Evolutionary conservation across 1,140 invertebrate genomes (phyloP), one percentile per base, ranked within the genome.

Genomic region (Drosophila subobscura): DNA sequence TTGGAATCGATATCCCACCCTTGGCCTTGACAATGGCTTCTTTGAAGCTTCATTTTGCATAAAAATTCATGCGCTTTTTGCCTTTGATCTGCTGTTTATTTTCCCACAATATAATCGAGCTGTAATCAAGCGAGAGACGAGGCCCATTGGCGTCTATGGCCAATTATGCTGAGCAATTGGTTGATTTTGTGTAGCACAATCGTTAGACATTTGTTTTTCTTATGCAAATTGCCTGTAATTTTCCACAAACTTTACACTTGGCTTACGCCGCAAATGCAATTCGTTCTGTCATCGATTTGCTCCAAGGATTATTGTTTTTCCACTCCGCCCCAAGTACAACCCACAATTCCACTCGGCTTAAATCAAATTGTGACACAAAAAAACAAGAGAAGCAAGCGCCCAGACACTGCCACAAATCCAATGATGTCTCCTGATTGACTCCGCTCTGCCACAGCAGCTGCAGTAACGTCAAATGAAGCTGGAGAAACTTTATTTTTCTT

Each of bases 351-450:
- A 67, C 50, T 68, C 49, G 65, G 50, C 25, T 56, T 42, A 49
- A 67, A 68, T 68, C 65, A 67, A 68, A 68, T 68, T 68, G 42
- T 6, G 14, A 27, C 47, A 41, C 27, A 23, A 55, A 49, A 55
- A 68, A 44, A 55, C 64, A 68, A 68, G 65, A 67, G 63, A 54
- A 41, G 20, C 29, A 53, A 27, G 20, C 27, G 44, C 47, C 20
- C 47, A 8, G 16, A 44, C 20, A 40, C 67, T 37, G 23, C 41
- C 33, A 42, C 10, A 72, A 71, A 63, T 54, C 45, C 60, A 72
- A 72, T 72, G 57, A 63, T 42, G 68, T 45, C 50, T 37, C 40
- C 40, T 72, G 67, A 72, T 55, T 72, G 70, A 53, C 51, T 72
- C 44, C 44, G 29, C 16, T 8, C 37, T 52, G 29, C 29, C 50